Evolutionary conservation across 2,797 vertebrate genomes (phyloP).

Genomic region (Rhinella marina): DNA sequence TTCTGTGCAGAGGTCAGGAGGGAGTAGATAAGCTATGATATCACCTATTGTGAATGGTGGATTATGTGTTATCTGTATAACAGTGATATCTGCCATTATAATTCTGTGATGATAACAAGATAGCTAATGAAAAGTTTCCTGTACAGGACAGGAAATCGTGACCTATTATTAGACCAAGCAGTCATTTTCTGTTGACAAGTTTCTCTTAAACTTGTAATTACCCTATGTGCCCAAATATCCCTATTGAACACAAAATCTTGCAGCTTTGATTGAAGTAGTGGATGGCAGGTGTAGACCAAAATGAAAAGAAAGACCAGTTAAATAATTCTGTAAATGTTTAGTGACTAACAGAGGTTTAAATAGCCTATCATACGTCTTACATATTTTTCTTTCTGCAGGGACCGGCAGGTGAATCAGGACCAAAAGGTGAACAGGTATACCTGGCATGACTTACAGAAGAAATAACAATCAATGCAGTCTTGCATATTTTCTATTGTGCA

Average conservation of each 20-base stretch:
- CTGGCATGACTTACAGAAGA: not conserved
- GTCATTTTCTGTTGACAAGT: too few relatives aligned
- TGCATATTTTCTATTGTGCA: not conserved
- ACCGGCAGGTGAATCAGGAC: constrained; percentile 62
- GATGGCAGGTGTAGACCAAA: not conserved
- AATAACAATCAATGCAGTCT: not conserved
- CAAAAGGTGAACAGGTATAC: constrained; percentile 72
- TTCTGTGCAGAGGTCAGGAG: too few relatives aligned
- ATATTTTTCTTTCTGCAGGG: constrained; percentile 62
- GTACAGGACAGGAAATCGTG: too few relatives aligned
- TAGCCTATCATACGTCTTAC: not conserved
- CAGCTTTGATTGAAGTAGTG: not conserved
- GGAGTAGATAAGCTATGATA: too few relatives aligned
- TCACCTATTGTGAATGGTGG: too few relatives aligned
- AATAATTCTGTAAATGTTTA: not conserved
- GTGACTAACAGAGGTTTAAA: not conserved
- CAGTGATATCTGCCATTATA: too few relatives aligned
- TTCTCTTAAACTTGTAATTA: not conserved
- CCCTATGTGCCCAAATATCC: too few relatives aligned
- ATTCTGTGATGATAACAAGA: too few relatives aligned
- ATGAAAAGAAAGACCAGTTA: not conserved
- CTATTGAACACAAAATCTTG: not conserved
- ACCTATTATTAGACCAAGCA: too few relatives aligned
- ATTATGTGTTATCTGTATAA: too few relatives aligned
- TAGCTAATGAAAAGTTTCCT: too few relatives aligned